These are phyloP conservation scores for Napeogenes sylphis DNA, from an alignment of 2,888 invertebrate species.

Conservation along the genomic window DNA sequence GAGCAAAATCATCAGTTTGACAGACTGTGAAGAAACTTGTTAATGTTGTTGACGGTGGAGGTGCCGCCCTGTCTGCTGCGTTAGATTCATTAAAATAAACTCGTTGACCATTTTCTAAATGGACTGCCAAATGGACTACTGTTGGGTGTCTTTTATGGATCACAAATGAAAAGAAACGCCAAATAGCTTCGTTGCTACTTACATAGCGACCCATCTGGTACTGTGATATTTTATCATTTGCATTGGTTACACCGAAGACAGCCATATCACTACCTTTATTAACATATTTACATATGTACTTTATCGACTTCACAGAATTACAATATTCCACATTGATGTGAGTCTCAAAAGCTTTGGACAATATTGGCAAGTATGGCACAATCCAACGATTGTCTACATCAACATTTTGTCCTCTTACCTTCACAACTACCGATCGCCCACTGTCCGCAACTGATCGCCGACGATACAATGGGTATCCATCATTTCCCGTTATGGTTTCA, in stretches of 20 bases:
- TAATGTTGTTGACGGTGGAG: too few relatives aligned
- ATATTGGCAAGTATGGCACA: conserved; percentile 33
- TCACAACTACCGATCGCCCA: conserved; percentile 29
- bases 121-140: too few relatives aligned
- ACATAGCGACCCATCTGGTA: conserved; percentile 36
- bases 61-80: too few relatives aligned
- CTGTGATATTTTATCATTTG: conserved; percentile 32
- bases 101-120: too few relatives aligned
- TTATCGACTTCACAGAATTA: conserved; percentile 27
- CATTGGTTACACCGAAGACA: conserved; percentile 25
- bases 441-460: conserved; percentile 29
- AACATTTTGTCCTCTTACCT: conserved; percentile 29
- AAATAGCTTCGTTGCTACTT: conserved; percentile 35
- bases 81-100: too few relatives aligned
- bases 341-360: conserved; percentile 29
- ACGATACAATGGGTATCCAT: conserved; percentile 32
- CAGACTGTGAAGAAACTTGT: too few relatives aligned
- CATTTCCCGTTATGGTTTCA: conserved; percentile 29
- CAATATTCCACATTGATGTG: conserved; percentile 28
- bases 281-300: conserved; percentile 40
- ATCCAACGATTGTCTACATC: conserved; percentile 33
- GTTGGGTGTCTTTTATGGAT: too few relatives aligned
- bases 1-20: too few relatives aligned
- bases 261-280: conserved; percentile 34
- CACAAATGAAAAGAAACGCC: conserved; percentile 34